These are phyloP conservation scores for Macrochelys suwanniensis DNA, from an alignment of 2,797 vertebrate species.

Conservation along the genomic window DNA sequence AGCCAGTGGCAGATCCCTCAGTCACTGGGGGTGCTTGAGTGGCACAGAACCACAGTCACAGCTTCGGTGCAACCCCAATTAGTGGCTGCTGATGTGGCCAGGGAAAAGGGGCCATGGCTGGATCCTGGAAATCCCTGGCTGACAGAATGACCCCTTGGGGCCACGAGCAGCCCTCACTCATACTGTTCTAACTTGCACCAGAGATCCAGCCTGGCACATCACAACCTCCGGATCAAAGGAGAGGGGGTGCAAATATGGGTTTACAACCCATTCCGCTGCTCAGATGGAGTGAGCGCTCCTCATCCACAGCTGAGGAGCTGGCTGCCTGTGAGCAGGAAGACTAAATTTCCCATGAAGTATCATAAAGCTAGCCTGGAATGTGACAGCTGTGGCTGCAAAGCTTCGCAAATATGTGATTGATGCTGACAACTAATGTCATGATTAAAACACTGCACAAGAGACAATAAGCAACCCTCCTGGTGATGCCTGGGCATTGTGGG, in stretches of 20 bases:
- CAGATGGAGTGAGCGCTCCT: neutral
- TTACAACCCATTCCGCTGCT: neutral
- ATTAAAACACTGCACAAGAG: conserved; percentile 33
- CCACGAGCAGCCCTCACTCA: neutral
- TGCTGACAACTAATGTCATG: conserved; percentile 24
- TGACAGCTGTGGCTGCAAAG: conserved; percentile 49
- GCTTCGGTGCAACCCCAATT: neutral
- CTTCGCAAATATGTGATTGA: conserved; percentile 14
- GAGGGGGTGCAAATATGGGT: neutral
- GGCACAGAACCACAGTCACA: neutral
- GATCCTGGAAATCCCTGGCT: fast-evolving
- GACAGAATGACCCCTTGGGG: neutral
- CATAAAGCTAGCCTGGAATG: conserved; percentile 36
- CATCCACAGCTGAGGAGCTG: neutral
- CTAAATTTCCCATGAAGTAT: conserved; percentile 27
- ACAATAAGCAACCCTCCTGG: neutral
- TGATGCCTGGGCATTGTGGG: neutral
- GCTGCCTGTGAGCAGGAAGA: conserved; percentile 33
- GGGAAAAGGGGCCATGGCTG: neutral
- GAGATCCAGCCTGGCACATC: neutral
- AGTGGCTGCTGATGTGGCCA: neutral
- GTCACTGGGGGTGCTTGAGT: neutral
- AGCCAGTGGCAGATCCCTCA: neutral
- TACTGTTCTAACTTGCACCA: neutral
- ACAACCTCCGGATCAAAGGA: neutral